Conservation (phyloP, 2,888 invertebrate species). For the Leptopilina myrica region DNA sequence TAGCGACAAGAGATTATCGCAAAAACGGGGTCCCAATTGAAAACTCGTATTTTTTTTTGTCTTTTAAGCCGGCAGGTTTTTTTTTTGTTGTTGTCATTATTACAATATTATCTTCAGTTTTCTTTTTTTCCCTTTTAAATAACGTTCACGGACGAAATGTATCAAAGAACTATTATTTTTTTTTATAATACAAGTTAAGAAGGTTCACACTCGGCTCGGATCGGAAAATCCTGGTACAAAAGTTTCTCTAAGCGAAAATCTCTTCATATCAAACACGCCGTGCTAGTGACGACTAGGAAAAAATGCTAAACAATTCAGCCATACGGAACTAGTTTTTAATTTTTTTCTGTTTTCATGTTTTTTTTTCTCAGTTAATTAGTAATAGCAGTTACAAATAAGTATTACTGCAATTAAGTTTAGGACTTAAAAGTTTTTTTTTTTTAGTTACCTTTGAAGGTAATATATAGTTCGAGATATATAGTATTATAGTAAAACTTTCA, state of each 20-base stretch:
- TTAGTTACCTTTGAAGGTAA: slow-evolving; percentile 33
- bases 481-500: slow-evolving; percentile 58
- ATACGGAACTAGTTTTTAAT: slow-evolving; percentile 49
- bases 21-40: slow-evolving; percentile 48
- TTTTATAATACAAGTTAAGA: slow-evolving; percentile 31
- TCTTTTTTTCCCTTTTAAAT: background rate
- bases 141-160: slow-evolving; percentile 47
- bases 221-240: slow-evolving; percentile 58
- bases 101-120: background rate
- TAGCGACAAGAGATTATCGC: slow-evolving; percentile 49
- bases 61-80: slow-evolving; percentile 23
- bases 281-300: slow-evolving; percentile 59
- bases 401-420: slow-evolving; percentile 45
- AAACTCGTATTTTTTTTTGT: slow-evolving; percentile 1
- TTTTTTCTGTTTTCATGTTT: background rate
- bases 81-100: background rate
- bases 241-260: slow-evolving; percentile 61
- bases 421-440: slow-evolving; percentile 53
- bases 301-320: slow-evolving; percentile 57
- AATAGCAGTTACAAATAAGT: slow-evolving; percentile 46
- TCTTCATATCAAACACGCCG: slow-evolving; percentile 58
- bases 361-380: slow-evolving; percentile 45
- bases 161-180: slow-evolving; percentile 47
- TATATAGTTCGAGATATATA: slow-evolving; percentile 38
- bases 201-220: slow-evolving; percentile 50